phyloP scores from a whole-genome alignment of 2,888 invertebrate genomes.

The Drosophila hamatofila region DNA sequence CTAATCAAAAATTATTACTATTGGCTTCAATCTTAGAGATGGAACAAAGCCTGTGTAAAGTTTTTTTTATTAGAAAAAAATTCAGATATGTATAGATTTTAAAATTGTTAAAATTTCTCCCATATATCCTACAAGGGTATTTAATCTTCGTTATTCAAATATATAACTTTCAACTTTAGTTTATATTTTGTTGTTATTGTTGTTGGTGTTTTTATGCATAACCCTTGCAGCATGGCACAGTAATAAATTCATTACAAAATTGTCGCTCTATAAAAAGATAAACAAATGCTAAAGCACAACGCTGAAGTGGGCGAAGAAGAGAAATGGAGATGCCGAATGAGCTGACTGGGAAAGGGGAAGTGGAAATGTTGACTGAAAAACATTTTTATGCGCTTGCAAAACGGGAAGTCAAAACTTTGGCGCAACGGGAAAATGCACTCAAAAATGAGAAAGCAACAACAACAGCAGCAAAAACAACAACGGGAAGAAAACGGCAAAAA shows the following conservation, averaged over 20 bases:
- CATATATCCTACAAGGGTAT: neutral
- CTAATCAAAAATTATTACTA: neutral
- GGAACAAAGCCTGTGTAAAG: no score
- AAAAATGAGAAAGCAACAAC: constrained; percentile 48
- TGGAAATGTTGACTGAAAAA: constrained; percentile 56
- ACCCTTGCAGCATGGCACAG: constrained; percentile 61
- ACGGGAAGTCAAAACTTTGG: constrained; percentile 75
- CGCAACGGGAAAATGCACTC: constrained; percentile 75
- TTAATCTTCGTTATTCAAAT: neutral
- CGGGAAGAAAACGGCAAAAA: constrained; percentile 56
- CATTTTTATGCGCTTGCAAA: constrained; percentile 74
- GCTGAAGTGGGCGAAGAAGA: neutral
- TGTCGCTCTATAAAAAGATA: constrained; percentile 78
- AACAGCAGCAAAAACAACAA: constrained; percentile 22
- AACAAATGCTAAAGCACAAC: constrained; percentile 60
- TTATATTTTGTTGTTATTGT: constrained; percentile 27
- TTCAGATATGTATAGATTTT: no score
- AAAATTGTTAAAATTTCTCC: no score
- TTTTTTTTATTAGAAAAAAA: no score
- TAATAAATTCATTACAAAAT: constrained; percentile 79
- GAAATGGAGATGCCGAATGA: neutral
- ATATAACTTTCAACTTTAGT: constrained; percentile 3
- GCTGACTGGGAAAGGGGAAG: neutral
- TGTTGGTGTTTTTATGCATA: constrained; percentile 62
- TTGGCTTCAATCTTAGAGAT: neutral